These are phyloP conservation scores for Morone saxatilis DNA, from an alignment of 2,113 vertebrate species.

Conservation along the genomic window DNA sequence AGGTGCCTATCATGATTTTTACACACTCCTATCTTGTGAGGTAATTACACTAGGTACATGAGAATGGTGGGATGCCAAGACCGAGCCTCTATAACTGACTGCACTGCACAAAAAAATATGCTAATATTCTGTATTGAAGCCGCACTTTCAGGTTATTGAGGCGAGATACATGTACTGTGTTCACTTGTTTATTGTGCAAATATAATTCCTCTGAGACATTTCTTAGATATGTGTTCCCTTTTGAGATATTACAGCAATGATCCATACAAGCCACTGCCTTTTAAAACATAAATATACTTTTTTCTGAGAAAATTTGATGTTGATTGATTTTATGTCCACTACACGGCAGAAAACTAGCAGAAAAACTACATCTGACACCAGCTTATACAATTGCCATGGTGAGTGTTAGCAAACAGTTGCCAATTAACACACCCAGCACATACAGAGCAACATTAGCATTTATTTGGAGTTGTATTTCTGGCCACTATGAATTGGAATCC, in stretches of 20 bases:
- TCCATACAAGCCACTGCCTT: not conserved
- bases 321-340: too few relatives aligned
- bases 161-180: not conserved
- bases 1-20: conserved; percentile 57
- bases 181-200: not conserved
- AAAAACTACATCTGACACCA: not conserved
- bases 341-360: not conserved
- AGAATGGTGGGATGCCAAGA: conserved; percentile 41
- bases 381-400: not conserved
- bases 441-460: not conserved
- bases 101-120: not conserved
- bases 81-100: not conserved
- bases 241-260: not conserved
- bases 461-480: not conserved
- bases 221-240: not conserved
- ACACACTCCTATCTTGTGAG: conserved; percentile 65
- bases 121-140: not conserved
- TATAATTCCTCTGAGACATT: not conserved
- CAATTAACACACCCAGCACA: not conserved
- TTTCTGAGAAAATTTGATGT: not conserved
- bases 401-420: not conserved
- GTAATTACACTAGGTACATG: conserved; percentile 62
- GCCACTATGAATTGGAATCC: not conserved
- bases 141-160: not conserved
- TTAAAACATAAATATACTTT: not conserved